Conservation (phyloP, 2,797 vertebrate genomes). For the Pampus argenteus region DNA sequence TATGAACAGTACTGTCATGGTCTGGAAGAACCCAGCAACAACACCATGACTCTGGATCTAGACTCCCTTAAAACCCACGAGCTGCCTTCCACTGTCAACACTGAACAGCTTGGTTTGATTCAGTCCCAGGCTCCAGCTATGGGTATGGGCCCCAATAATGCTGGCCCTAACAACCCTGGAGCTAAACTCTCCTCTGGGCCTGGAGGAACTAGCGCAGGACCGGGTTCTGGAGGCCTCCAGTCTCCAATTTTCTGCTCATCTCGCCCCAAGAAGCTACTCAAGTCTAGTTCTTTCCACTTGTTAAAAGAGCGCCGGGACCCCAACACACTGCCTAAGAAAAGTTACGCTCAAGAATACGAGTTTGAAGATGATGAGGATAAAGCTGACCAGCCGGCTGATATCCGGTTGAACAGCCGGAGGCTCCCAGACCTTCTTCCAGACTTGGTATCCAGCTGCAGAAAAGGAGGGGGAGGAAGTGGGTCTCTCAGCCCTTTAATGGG, state of each 20-base stretch:
- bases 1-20: conserved; percentile 87
- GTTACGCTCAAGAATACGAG: conserved; percentile 96
- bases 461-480: conserved; percentile 80
- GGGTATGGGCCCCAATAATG: conserved; percentile 78
- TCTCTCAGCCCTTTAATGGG: conserved; percentile 91
- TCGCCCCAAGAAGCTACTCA: conserved; percentile 95
- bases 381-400: conserved; percentile 92
- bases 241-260: conserved; percentile 95
- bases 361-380: conserved; percentile 96
- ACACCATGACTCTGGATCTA: conserved; percentile 88
- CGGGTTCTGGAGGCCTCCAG: conserved; percentile 85
- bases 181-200: conserved; percentile 79
- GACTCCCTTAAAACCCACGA: conserved; percentile 92
- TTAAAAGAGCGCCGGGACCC: conserved; percentile 92
- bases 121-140: conserved; percentile 85
- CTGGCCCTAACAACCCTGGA: conserved; percentile 77
- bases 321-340: conserved; percentile 92
- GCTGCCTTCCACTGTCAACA: conserved; percentile 93
- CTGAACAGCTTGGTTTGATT: conserved; percentile 93
- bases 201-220: conserved; percentile 68
- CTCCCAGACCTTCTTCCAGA: conserved; percentile 90
- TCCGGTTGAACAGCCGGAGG: conserved; percentile 92
- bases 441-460: conserved; percentile 94
- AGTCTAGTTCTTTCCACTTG: conserved; percentile 94
- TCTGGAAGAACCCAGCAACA: conserved; percentile 82